Evolutionary conservation across 2,797 vertebrate genomes (phyloP).

Genomic region (Poeciliopsis paucimaculata): DNA sequence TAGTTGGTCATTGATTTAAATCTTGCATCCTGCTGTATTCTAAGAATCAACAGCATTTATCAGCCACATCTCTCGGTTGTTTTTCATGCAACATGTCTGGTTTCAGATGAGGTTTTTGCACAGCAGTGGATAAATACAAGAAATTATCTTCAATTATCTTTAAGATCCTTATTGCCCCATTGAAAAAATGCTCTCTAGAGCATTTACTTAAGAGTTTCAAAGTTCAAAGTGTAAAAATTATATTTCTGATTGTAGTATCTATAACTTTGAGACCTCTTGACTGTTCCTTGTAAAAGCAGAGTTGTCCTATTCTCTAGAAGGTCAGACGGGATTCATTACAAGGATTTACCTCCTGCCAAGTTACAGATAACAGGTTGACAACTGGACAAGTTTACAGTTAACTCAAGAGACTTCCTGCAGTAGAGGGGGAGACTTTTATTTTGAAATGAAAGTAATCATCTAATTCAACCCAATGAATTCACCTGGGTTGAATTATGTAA

Average conservation of each 20-base stretch:
- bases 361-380: conserved; percentile 21
- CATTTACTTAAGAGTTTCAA: not conserved
- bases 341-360: conserved; percentile 21
- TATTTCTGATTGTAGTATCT: not conserved
- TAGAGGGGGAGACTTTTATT: conserved; percentile 9
- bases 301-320: conserved; percentile 21
- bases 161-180: not conserved
- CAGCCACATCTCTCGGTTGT: not conserved
- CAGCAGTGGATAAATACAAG: not conserved
- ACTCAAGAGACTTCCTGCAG: not conserved
- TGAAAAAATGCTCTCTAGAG: not conserved
- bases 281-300: not conserved
- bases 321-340: conserved; percentile 36
- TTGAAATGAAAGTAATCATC: not conserved
- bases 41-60: not conserved
- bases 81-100: not conserved
- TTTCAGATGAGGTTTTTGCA: not conserved
- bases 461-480: not conserved
- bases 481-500: not conserved
- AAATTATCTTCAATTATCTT: not conserved
- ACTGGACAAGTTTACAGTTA: conserved; percentile 14
- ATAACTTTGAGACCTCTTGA: not conserved
- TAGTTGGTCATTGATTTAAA: not conserved
- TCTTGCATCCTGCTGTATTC: not conserved
- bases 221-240: not conserved